phyloP scores from a whole-genome alignment of 2,797 vertebrate genomes.

The Dendrocincla fuliginosa region DNA sequence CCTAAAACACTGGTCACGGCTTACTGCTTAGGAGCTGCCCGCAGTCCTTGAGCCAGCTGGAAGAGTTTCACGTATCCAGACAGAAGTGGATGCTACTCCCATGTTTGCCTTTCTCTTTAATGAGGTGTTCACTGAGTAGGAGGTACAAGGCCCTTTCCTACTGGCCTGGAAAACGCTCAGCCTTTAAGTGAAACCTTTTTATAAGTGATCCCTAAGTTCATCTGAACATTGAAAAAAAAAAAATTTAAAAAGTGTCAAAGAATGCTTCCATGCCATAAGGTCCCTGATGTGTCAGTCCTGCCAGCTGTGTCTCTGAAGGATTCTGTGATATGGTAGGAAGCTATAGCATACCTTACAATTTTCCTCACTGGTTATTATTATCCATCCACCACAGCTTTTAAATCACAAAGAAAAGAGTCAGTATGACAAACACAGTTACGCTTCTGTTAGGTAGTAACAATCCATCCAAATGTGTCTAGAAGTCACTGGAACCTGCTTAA shows the following conservation, averaged over 20 bases:
- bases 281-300: background rate
- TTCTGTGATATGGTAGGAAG: background rate
- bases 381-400: background rate
- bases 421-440: background rate
- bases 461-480: background rate
- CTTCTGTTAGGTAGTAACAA: background rate
- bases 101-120: background rate
- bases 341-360: background rate
- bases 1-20: background rate
- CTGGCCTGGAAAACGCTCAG: background rate
- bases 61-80: background rate
- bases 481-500: background rate
- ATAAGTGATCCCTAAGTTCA: background rate
- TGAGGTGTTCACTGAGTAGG: background rate
- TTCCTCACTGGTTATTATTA: background rate
- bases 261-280: background rate
- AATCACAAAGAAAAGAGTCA: background rate
- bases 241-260: background rate
- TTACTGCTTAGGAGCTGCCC: background rate
- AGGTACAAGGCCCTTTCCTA: background rate
- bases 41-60: background rate
- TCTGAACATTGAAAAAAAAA: background rate
- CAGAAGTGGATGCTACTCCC: background rate
- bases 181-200: background rate
- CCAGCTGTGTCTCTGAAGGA: background rate